Evolutionary conservation across 2,888 invertebrate species (phyloP), one percentile per base, ranked within the genome.

Genomic region (Platycheirus albimanus): DNA sequence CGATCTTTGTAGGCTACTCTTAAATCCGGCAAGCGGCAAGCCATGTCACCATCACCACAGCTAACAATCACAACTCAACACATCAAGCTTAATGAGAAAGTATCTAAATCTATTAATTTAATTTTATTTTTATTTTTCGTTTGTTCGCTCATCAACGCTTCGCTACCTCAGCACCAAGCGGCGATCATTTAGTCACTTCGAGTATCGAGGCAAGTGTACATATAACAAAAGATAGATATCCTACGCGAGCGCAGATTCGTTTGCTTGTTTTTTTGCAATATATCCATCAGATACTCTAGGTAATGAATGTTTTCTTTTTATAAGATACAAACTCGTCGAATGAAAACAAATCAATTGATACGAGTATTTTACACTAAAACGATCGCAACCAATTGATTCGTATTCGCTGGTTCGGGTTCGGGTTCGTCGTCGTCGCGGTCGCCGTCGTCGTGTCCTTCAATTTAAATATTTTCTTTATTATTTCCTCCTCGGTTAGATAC

Each of bases 171-270:
- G 28, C 67, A 20, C 28, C 41, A 36, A 58, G 33, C 69, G 33
- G 36, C 58, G 38, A 83, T 15, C 72, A 64, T 83, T 83, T 77
- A 83, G 83, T 83, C 72, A 78, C 69, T 74, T 83, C 72, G 77
- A 83, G 83, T 83, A 83, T 83, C 83, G 83, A 63, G 52, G 45
- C 83, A 83, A 83, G 83, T 83, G 83, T 63, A 74, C 69, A 83
- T 64, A 3, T 43, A 64, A 58, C 8, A 20, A 51, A 51, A 17
- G 51, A 15, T 10, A 11, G 30, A 69, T n/a, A n/a, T 56, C 64
- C 67, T 74, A 78, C 78, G 83, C 77, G 69, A 52, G 43, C 38
- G 67, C 63, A 30, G 49, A 71, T 43, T 30, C 28, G 8, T 8
- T 8, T 8, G 1, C 8, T 8, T 33, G 5, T 41, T 51, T 17